phyloP scores from a whole-genome alignment of 1,140 invertebrate genomes.

The Procambarus virginalis region DNA sequence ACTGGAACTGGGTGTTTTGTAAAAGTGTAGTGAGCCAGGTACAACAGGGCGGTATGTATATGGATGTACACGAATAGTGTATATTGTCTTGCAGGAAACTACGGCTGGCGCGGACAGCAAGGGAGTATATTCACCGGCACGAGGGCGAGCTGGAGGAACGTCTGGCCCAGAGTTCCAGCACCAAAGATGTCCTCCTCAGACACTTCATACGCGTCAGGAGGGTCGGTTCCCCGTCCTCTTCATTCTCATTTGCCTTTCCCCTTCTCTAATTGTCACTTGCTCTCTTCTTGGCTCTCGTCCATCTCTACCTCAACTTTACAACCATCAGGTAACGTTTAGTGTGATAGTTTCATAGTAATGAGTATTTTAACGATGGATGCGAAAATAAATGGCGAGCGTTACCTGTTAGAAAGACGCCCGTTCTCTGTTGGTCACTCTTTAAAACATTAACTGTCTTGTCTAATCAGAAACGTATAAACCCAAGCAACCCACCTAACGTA shows the following conservation, averaged over 20 bases:
- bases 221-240: conserved; percentile 75
- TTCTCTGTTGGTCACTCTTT: too few species aligned
- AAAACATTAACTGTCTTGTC: too few species aligned
- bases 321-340: too few species aligned
- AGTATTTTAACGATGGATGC: too few species aligned
- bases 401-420: too few species aligned
- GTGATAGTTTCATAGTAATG: too few species aligned
- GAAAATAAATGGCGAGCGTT: too few species aligned
- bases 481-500: too few species aligned
- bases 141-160: conserved; percentile 92
- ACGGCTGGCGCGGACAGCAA: conserved; percentile 81
- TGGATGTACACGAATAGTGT: neutral
- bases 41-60: too few species aligned
- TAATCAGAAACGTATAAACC: too few species aligned
- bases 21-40: too few species aligned
- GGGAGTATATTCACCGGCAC: conserved; percentile 89
- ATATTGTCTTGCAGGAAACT: conserved; percentile 62
- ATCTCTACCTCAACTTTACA: neutral
- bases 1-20: too few species aligned
- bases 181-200: conserved; percentile 87
- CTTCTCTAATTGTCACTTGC: neutral
- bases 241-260: neutral
- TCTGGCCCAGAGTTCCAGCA: conserved; percentile 89
- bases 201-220: conserved; percentile 85
- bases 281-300: neutral